Base-by-base conservation (phyloP, 2,888 invertebrate species). In the Heliothis peltigera region DNA sequence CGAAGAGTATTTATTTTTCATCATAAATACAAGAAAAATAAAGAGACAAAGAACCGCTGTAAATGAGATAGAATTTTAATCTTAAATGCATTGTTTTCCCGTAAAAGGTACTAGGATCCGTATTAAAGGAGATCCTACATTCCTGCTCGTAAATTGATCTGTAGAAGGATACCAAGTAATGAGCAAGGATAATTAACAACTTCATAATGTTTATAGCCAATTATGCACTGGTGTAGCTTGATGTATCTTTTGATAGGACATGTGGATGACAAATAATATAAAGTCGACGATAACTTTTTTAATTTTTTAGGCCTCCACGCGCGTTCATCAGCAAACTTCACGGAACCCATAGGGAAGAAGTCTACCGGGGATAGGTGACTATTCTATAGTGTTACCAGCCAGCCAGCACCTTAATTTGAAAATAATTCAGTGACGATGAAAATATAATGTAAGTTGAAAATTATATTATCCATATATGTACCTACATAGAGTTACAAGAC, bases 151-250 rank as follows among this genome's bases (percentile, higher is more conserved):
- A 66, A 76, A 75, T 75, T 66, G 46, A 59, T 54, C 62, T 66
- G 10, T 54, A 71, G 19, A 51, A 63, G 62, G 59, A 25, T 54
- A 54, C 22, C 47, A 49, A 47, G 58, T 57, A 65, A 76, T 65
- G 62, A 52, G 44, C 57, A 55, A 28, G 46, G 63, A 70, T 56
- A 57, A 64, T 63, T 74, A 74, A 39, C 59, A 60, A 69, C 56
- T 63, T 70, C 59, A 69, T 42, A 32, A 55, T 74, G 43, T 70
- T 55, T 75, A 75, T 64, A 28, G 73, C 57, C 70, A 70, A 70
- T 70, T 75, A 64, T 47, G 56, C 28, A 48, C 18, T 28, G 7
- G 22, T 42, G 18, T 49, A 58, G 22, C 57, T 48, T 42, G 19
- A 32, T 62, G 53, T 54, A 54, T 54, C 49, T 44, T 32, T 18